Evolutionary conservation across 2,888 invertebrate species (phyloP).

Genomic region (Phyllotreta striolata): DNA sequence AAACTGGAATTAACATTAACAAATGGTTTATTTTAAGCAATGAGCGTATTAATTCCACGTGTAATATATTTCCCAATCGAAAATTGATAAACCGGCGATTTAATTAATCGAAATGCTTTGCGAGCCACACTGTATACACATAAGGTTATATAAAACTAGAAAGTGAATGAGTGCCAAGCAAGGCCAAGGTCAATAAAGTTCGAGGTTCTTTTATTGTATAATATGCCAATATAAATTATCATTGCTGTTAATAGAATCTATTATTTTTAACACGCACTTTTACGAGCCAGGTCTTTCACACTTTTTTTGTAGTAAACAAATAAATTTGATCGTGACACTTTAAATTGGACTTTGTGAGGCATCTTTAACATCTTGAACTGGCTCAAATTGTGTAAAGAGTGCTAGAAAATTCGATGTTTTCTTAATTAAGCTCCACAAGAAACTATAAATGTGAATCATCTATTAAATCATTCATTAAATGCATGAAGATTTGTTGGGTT

Average conservation of each 20-base stretch:
- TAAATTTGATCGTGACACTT: no score
- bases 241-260: conserved; percentile 19
- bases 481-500: no score
- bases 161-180: conserved; percentile 37
- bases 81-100: not conserved
- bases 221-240: conserved; percentile 31
- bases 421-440: no score
- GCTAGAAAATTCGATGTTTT: no score
- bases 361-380: no score
- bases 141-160: conserved; percentile 26
- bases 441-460: no score
- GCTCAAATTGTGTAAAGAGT: no score
- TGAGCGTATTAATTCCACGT: not conserved
- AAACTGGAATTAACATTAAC: no score
- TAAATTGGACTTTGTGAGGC: no score
- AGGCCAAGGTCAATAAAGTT: conserved; percentile 41
- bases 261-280: not conserved
- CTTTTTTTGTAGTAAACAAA: no score
- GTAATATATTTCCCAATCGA: conserved; percentile 3
- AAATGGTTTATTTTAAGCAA: no score
- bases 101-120: not conserved
- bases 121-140: not conserved
- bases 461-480: no score
- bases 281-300: conserved; percentile 3
- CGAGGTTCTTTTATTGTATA: conserved; percentile 40